Base-by-base conservation (phyloP, 2,888 invertebrate genomes). In the Phortica okadai region DNA sequence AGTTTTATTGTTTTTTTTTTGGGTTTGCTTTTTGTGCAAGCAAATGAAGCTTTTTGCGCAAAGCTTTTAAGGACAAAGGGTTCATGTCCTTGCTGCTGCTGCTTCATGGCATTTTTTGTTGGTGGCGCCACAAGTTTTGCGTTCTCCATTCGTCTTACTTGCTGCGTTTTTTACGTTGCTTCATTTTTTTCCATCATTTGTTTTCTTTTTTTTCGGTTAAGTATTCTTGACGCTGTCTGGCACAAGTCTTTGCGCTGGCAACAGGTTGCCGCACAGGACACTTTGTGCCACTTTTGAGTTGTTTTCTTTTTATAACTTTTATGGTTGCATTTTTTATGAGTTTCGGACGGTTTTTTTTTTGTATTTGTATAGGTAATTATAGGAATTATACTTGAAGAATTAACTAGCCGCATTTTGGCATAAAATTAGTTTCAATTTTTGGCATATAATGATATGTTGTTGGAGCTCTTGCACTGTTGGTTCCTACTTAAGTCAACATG, bases 81-180 rank as follows among this genome's bases (percentile, higher is more conserved):
- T 78, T 82, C 82, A 81, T 78, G 83, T 83, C 82, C 78, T 76
- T 62, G 76, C 81, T 83, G 76, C 81, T 83, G 76, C 67, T 41
- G 42, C 14, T 66, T 66, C 25, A n/a, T 25, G n/a, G 33, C 11
- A 56, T 42, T 73, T 44, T 44, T 44, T 72, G 25, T 72, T 72
- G 59, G 16, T 62, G 11, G 64, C 42, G 42, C 50, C 11, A 73
- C 33, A 72, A 44, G 14, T 77, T 75, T 75, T 69, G 50, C 33
- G 45, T 33, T 33, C 25, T n/a, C 42, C 62, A n/a, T 33, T 16
- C 42, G n/a, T 67, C 42, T 44, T 16, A 10, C 21, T 62, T 62
- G 56, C n/a, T 6, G 3, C 8, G 16, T 62, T 16, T 62, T 59
- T n/a, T 8, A 8, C 2, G 50, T 50, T 3, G 2, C 2, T 6